These are phyloP conservation scores for Ceratotherium simum DNA, from an alignment of 2,113 vertebrate genomes.

Conservation along the genomic window DNA sequence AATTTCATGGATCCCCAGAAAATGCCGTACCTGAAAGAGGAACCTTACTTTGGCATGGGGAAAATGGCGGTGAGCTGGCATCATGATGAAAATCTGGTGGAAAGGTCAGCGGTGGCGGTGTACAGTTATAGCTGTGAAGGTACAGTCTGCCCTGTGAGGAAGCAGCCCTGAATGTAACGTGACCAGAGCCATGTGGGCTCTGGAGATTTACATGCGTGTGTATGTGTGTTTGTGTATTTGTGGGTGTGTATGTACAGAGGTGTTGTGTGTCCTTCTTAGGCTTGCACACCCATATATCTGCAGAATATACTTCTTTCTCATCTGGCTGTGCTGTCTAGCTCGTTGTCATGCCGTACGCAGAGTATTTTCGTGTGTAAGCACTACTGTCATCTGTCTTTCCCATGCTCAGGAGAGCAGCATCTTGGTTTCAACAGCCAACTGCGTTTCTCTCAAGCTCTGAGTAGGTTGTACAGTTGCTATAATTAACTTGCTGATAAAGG, in stretches of 20 bases:
- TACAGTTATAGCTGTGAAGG: conserved; percentile 95
- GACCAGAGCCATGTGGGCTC: conserved; percentile 45
- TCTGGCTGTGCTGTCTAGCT: neutral
- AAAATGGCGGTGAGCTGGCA: conserved; percentile 99
- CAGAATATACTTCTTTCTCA: neutral
- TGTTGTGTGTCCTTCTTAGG: neutral
- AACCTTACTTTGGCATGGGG: conserved; percentile 98
- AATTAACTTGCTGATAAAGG: conserved; percentile 77
- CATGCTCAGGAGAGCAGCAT: neutral
- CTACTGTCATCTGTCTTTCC: conserved; percentile 42
- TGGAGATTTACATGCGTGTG: neutral
- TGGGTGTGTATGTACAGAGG: rapidly evolving
- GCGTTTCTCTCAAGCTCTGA: conserved; percentile 47
- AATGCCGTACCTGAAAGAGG: conserved; percentile 95
- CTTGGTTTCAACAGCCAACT: conserved; percentile 40
- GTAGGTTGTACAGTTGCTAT: conserved; percentile 58
- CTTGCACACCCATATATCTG: rapidly evolving
- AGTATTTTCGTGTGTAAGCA: neutral
- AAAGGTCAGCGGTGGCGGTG: conserved; percentile 94
- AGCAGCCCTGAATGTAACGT: neutral
- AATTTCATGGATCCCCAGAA: conserved; percentile 97
- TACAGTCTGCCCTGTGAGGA: conserved; percentile 69
- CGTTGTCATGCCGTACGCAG: neutral
- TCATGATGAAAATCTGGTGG: conserved; percentile 96
- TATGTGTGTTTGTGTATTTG: rapidly evolving